phyloP scores from a whole-genome alignment of 2,888 invertebrate genomes.

The Bombylius major region DNA sequence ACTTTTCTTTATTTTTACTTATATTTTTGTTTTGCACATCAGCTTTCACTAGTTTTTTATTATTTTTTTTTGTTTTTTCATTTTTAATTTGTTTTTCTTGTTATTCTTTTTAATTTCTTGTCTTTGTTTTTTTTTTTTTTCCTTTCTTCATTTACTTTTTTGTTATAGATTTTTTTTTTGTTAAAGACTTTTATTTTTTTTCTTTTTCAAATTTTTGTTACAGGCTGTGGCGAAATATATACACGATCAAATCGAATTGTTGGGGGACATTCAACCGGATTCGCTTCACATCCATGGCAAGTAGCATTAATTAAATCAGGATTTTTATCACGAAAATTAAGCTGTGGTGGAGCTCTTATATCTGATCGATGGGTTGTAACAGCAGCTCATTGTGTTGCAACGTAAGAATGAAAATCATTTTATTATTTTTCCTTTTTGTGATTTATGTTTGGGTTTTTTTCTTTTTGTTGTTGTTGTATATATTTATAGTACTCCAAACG shows the following conservation, averaged over 20 bases:
- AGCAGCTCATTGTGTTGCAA: slow-evolving; percentile 84
- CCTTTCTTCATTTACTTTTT: background rate
- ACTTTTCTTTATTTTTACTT: too few relatives aligned
- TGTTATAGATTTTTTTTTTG: background rate
- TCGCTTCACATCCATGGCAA: slow-evolving; percentile 91
- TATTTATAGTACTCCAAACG: slow-evolving; percentile 63
- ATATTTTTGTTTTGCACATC: background rate
- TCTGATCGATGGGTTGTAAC: slow-evolving; percentile 88
- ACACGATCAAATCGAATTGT: slow-evolving; percentile 82
- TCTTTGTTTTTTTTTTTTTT: background rate
- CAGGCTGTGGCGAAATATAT: slow-evolving; percentile 84
- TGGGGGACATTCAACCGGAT: slow-evolving; percentile 80
- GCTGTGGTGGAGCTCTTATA: slow-evolving; percentile 81
- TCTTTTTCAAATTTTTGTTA: slow-evolving; percentile 22
- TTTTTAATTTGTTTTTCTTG: background rate
- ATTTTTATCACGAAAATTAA: slow-evolving; percentile 76
- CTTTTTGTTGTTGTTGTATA: background rate
- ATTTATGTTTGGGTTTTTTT: background rate
- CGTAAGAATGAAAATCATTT: slow-evolving; percentile 44
- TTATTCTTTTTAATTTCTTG: background rate
- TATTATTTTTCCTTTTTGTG: background rate
- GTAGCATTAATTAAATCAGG: slow-evolving; percentile 85
- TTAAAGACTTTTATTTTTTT: background rate
- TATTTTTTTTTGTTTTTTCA: background rate
- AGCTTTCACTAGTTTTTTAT: background rate